Conservation (phyloP, 1,140 invertebrate species). For the Bombus vancouverensis region DNA sequence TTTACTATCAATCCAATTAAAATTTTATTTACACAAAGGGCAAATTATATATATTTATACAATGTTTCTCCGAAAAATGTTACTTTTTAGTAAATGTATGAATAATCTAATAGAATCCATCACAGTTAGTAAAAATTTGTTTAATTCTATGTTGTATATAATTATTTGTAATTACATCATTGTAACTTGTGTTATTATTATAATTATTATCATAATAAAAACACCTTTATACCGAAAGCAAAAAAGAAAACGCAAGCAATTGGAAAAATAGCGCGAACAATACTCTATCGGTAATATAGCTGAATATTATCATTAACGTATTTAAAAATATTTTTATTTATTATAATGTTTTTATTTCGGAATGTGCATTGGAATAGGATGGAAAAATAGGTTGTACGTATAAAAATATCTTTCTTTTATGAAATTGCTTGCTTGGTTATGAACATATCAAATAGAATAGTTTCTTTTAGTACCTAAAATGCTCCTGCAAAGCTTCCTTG, state of each 20-base stretch:
- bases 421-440: conserved; percentile 24
- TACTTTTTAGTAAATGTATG: background rate
- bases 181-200: background rate
- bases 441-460: conserved; percentile 20
- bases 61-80: background rate
- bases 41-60: background rate
- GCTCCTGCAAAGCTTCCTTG: conserved; percentile 82
- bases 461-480: conserved; percentile 79
- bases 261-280: conserved; percentile 29
- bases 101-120: background rate
- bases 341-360: background rate
- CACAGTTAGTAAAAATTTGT: background rate
- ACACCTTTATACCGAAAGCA: background rate
- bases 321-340: conserved; percentile 10
- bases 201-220: background rate
- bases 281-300: conserved; percentile 46
- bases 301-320: conserved; percentile 12
- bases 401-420: conserved; percentile 9
- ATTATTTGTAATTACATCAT: background rate
- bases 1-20: background rate
- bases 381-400: background rate
- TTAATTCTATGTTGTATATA: background rate
- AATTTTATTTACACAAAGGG: background rate
- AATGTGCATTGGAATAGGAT: background rate
- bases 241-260: background rate